phyloP scores from a whole-genome alignment of 2,113 vertebrate species.

The Chlamydotis undulata region DNA sequence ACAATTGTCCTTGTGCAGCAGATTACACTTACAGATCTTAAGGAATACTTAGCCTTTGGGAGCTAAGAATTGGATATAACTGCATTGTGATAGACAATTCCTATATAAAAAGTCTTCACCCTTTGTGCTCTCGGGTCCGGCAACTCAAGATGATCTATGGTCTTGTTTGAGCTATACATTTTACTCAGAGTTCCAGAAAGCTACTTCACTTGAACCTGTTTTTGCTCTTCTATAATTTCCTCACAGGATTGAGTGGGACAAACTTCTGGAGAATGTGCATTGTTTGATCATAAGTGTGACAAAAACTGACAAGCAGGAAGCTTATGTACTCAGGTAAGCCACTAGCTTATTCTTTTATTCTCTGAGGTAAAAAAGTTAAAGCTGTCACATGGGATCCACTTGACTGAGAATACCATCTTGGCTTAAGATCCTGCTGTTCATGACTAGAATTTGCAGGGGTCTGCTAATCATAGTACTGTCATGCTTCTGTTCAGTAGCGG shows the following conservation, averaged over 20 bases:
- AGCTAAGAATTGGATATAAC: background rate
- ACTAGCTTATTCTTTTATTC: background rate
- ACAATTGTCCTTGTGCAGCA: background rate
- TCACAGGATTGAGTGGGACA: constrained; percentile 97
- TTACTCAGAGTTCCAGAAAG: background rate
- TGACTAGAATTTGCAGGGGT: background rate
- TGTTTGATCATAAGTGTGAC: constrained; percentile 99
- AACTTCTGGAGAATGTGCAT: constrained; percentile 99
- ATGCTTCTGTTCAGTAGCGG: background rate
- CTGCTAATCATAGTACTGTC: background rate
- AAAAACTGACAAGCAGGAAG: constrained; percentile 99
- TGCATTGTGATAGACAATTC: background rate
- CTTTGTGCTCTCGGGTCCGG: background rate
- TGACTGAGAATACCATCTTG: background rate
- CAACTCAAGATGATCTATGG: background rate
- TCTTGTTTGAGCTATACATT: background rate
- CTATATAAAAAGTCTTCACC: background rate
- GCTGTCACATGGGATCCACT: background rate
- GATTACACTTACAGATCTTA: background rate
- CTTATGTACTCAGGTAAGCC: constrained; percentile 99
- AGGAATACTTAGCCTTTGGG: background rate
- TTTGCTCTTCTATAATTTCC: background rate
- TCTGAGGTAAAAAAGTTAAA: background rate
- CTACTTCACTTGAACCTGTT: background rate
- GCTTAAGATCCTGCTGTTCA: background rate